Evolutionary conservation across 2,797 vertebrate species (phyloP).

Genomic region (Neosilurus mollespiculum): DNA sequence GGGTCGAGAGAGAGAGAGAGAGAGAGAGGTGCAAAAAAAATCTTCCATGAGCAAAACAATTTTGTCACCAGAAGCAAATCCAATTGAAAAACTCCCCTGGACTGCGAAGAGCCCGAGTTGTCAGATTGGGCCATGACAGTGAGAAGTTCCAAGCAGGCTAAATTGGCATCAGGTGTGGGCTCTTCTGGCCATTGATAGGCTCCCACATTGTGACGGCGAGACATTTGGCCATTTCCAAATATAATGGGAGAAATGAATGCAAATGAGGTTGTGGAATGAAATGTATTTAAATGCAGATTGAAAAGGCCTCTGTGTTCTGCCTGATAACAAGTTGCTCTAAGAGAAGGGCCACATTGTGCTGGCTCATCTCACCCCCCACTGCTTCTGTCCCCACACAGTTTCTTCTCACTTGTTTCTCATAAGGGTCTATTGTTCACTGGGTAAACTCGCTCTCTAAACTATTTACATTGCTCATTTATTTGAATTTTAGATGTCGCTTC

Average conservation of each 20-base stretch:
- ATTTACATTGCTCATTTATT: constrained; percentile 99
- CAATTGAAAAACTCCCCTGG: constrained; percentile 91
- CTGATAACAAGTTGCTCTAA: constrained; percentile 99
- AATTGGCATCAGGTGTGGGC: constrained; percentile 97
- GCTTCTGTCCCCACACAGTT: constrained; percentile 56
- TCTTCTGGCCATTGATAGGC: constrained; percentile 85
- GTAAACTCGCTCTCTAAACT: constrained; percentile 98
- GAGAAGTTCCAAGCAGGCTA: constrained; percentile 88
- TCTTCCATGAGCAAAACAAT: constrained; percentile 85
- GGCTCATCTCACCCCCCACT: constrained; percentile 86
- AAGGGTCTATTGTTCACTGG: constrained; percentile 96
- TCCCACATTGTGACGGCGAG: constrained; percentile 91
- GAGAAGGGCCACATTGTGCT: constrained; percentile 97
- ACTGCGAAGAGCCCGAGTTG: constrained; percentile 86
- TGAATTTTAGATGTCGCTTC: constrained; percentile 86
- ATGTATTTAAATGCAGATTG: constrained; percentile 99
- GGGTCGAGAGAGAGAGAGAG: constrained; percentile 72
- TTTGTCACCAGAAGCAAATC: constrained; percentile 97
- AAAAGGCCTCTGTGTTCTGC: constrained; percentile 86
- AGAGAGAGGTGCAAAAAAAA: constrained; percentile 27
- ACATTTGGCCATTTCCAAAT: constrained; percentile 97
- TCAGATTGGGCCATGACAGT: constrained; percentile 85
- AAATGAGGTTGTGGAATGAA: constrained; percentile 98
- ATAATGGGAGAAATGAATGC: constrained; percentile 99
- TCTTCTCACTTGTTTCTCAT: constrained; percentile 85